Evolutionary conservation across 2,888 invertebrate genomes (phyloP), one percentile per base, ranked within the genome.

Genomic region (Hirudinaria manillensis): DNA sequence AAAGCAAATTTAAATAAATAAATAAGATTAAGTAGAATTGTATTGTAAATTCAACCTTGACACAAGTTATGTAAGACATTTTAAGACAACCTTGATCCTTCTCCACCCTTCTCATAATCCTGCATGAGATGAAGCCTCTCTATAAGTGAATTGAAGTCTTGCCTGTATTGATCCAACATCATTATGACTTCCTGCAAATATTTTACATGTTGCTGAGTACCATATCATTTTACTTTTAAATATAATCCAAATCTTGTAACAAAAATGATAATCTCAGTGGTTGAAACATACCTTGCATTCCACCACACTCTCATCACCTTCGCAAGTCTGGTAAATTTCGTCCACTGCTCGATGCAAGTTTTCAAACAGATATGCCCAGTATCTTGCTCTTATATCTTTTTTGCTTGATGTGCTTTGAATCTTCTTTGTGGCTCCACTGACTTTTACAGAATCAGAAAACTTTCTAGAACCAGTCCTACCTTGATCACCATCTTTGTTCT

Each of bases 341-440:
- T 94, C 94, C 67, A 94, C 93, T 55, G 96, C 93, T 80, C 94
- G 88, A 85, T 94, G 92, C 75, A 98, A 87, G 85, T 95, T 96
- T 53, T 95, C 95, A 86, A 97, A 95, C 70, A 97, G 87, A 81
- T 94, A 89, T 0, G 94, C 94, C 98, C 97, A 98, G 85, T 97
- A 95, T 56, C 95, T 87, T 0, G 95, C 94, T 78, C 94, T 89
- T 10, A 94, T 87, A 85, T 95, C 95, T 0, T 80, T 79, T 77
- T 81, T 83, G 78, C 81, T 83, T 0, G 79, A 80, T 34, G 19
- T 55, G 27, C 73, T 56, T 24, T 38, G 70, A 51, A 53, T 32
- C 19, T 65, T 45, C 51, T 68, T 66, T 45, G 36, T n/a, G n/a
- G 38, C 34, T 32, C 70, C 56, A n/a, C 32, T n/a, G 21, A 27